A percentile compares a stretch with the other conserved stretches of the same genome.
Conservation (phyloP, 2,113 vertebrate genomes). For the Equus quagga region DNA sequence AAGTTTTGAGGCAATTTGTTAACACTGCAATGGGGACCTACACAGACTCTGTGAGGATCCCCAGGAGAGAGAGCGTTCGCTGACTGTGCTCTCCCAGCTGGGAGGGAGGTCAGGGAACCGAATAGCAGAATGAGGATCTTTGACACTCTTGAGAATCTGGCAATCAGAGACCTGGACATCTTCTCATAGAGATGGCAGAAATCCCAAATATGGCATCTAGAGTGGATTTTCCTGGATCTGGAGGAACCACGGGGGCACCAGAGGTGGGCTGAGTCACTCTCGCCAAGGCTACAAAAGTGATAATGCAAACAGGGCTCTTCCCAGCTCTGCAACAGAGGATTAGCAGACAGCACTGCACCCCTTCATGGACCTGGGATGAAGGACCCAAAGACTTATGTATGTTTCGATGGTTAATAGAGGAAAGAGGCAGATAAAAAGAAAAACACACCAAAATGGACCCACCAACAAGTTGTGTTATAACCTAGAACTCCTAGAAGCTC, state of each 20-base stretch:
- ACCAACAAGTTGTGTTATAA: neutral
- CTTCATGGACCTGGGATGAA: neutral
- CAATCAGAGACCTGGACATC: neutral
- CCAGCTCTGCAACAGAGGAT: no score
- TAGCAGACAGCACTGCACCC: neutral
- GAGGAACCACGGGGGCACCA: neutral
- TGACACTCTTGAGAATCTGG: neutral
- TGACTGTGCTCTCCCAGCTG: neutral
- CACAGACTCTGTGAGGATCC: neutral
- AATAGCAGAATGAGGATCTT: no score
- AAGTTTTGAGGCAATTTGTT: neutral
- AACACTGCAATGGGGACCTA: neutral
- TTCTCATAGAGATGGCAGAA: neutral
- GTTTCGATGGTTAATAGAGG: neutral
- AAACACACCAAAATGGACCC: neutral
- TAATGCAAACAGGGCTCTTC: neutral
- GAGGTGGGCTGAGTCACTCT: neutral
- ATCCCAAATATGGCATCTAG: neutral
- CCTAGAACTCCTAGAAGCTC: neutral
- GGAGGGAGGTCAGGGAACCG: neutral
- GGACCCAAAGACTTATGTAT: neutral
- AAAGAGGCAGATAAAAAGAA: neutral
- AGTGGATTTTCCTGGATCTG: neutral
- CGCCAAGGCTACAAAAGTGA: neutral
- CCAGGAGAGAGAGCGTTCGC: no score